Percentiles rank a stretch among this genome's conserved stretches.
These are phyloP conservation scores for Hycleus cichorii DNA, from an alignment of 1,140 invertebrate genomes.

Conservation along the genomic window DNA sequence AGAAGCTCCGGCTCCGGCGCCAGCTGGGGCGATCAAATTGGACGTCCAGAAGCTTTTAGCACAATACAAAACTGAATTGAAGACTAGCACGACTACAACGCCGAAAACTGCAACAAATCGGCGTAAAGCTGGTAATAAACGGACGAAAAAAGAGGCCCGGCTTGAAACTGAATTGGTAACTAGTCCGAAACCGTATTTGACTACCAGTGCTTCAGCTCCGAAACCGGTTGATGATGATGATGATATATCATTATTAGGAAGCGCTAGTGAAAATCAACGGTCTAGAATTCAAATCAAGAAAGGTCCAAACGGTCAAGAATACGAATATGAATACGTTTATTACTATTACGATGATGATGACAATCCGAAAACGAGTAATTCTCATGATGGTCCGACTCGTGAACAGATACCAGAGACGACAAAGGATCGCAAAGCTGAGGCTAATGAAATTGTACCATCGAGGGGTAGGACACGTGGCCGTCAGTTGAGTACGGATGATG, in stretches of 20 bases:
- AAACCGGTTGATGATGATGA: slow-evolving; percentile 22
- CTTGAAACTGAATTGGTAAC: slow-evolving; percentile 17
- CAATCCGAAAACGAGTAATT: slow-evolving; percentile 41
- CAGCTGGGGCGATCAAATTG: slow-evolving; percentile 37
- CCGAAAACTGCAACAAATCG: slow-evolving; percentile 17
- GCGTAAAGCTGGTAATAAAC: slow-evolving; percentile 3
- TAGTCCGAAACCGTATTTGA: slow-evolving; percentile 31
- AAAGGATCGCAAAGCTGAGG: slow-evolving; percentile 56
- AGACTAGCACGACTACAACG: slow-evolving; percentile 27
- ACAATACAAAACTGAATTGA: slow-evolving; percentile 35
- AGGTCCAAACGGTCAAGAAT: slow-evolving; percentile 82
- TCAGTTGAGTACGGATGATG: slow-evolving; percentile 46
- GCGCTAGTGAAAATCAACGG: slow-evolving; percentile 44
- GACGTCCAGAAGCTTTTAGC: slow-evolving; percentile 34
- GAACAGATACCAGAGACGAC: slow-evolving; percentile 38
- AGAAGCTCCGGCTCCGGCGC: slow-evolving; percentile 34
- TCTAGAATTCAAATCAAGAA: slow-evolving; percentile 75
- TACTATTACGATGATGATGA: slow-evolving; percentile 83
- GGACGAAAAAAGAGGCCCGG: slow-evolving; percentile 31
- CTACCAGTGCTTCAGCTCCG: slow-evolving; percentile 27
- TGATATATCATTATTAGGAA: slow-evolving; percentile 31
- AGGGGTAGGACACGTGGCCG: slow-evolving; percentile 49
- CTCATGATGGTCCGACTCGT: slow-evolving; percentile 52
- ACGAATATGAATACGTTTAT: slow-evolving; percentile 86
- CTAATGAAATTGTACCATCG: slow-evolving; percentile 61